phyloP scores from a whole-genome alignment of 1,140 invertebrate species.

The Acyrthosiphon pisum region DNA sequence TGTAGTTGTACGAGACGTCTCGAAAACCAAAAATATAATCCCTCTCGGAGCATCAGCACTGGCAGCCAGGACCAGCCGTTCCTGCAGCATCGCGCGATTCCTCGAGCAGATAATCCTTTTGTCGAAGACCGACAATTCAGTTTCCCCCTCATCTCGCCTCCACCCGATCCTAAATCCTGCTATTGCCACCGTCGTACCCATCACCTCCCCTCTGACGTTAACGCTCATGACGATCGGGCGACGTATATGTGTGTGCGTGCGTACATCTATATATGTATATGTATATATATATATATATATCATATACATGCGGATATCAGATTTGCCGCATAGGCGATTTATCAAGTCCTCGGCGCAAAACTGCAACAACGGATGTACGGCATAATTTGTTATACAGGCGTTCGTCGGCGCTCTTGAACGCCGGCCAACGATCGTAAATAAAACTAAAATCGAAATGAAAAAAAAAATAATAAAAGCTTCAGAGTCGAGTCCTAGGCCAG shows the following conservation, averaged over 20 bases:
- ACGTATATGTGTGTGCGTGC: neutral
- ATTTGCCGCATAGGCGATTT: slow-evolving; percentile 57
- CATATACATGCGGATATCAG: slow-evolving; percentile 44
- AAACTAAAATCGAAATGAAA: slow-evolving; percentile 8
- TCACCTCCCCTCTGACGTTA: neutral
- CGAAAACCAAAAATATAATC: slow-evolving; percentile 39
- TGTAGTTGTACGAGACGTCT: neutral
- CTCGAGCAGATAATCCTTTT: slow-evolving; percentile 51
- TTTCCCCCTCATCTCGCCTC: neutral
- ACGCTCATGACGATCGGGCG: neutral
- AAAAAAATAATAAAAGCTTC: neutral
- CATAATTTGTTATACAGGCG: slow-evolving; percentile 37
- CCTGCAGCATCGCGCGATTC: neutral
- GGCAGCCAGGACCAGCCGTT: neutral
- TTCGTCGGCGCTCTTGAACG: slow-evolving; percentile 20
- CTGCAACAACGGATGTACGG: slow-evolving; percentile 20
- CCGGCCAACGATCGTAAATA: slow-evolving; percentile 42
- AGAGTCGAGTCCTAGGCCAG: neutral
- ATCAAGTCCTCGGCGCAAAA: slow-evolving; percentile 6
- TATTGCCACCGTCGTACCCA: neutral
- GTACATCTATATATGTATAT: neutral
- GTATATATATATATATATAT: neutral
- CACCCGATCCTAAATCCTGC: neutral
- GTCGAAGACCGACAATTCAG: slow-evolving; percentile 39
- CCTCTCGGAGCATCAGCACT: neutral